phyloP scores from a whole-genome alignment of 2,797 vertebrate species.

The Lepus townsendii region DNA sequence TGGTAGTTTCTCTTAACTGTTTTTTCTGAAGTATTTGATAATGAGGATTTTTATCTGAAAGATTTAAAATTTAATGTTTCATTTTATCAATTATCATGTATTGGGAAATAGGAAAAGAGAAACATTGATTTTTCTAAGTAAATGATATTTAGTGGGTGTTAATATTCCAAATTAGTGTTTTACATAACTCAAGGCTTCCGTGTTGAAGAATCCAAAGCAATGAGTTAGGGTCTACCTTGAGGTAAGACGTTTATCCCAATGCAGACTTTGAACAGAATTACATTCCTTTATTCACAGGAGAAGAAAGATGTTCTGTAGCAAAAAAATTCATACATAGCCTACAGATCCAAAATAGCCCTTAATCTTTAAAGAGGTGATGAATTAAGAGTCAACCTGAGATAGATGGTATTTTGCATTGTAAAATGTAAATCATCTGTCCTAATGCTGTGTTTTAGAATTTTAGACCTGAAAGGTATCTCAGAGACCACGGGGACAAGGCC shows the following conservation, averaged over 20 bases:
- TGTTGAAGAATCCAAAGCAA: neutral
- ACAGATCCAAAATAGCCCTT: neutral
- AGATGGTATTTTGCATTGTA: neutral
- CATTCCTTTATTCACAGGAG: neutral
- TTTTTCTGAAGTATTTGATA: conserved; percentile 53
- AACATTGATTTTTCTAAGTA: conserved; percentile 13
- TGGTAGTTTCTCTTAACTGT: conserved; percentile 22
- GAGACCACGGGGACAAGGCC: neutral
- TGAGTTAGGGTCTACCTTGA: neutral
- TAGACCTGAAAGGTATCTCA: neutral
- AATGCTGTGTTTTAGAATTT: neutral
- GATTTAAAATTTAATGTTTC: conserved; percentile 32
- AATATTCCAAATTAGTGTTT: conserved; percentile 22
- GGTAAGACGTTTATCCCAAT: neutral
- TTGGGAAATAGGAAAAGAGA: neutral
- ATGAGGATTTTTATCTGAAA: conserved; percentile 28
- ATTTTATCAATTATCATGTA: conserved; percentile 17
- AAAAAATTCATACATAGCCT: neutral
- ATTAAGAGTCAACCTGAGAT: neutral
- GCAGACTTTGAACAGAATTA: neutral
- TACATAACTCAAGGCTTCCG: neutral
- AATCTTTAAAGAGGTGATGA: neutral
- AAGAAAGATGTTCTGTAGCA: neutral
- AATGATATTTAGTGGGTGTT: neutral
- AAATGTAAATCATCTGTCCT: neutral